Evolutionary conservation across 2,888 invertebrate species (phyloP), one percentile per base, ranked within the genome.

Genomic region (Campoplex nolae): DNA sequence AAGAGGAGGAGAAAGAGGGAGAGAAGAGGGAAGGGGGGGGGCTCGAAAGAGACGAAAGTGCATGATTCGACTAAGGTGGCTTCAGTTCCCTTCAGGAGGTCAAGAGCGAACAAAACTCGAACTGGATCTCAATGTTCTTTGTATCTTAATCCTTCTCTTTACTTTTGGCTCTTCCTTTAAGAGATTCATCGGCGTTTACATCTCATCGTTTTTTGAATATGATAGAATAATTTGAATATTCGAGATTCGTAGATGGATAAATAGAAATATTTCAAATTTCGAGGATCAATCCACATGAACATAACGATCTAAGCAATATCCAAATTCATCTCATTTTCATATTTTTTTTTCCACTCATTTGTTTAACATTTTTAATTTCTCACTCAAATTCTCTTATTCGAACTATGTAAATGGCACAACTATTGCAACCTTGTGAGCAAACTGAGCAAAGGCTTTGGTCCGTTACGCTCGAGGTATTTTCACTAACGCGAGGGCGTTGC

Each of bases 401-500:
- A 38, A 35, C 42, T 51, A 54, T 35, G 18, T 32, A 58, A 67
- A 74, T 28, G 51, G 28, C 35, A 3, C 23, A 78, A 68, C 51
- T 56, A 23, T 62, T 45, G 89, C 89, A 91, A 90, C 90, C 90
- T 91, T 92, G 51, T 62, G 58, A 68, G 67, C 56, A 58, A 45
- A 62, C 18, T 23, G 84, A 48, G 88, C 88, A 88, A 91, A 92
- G 92, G 92, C 91, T 91, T 92, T 91, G 92, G 85, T 90, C 75
- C 90, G 91, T 90, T 88, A 91, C 90, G 91, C 90, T 88, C 88
- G 90, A 91, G 74, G 84, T 90, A 91, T 90, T 91, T 71, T 74
- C 73, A 75, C 68, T 78, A 74, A 71, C 45, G 78, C 75, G 84
- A 74, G 82, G 86, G 85, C 74, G 80, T 85, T 79, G 56, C 76